Percentiles rank a stretch among this genome's conserved stretches.
Evolutionary conservation across 1,140 invertebrate genomes (phyloP).

Genomic region (Kradibia gibbosae): DNA sequence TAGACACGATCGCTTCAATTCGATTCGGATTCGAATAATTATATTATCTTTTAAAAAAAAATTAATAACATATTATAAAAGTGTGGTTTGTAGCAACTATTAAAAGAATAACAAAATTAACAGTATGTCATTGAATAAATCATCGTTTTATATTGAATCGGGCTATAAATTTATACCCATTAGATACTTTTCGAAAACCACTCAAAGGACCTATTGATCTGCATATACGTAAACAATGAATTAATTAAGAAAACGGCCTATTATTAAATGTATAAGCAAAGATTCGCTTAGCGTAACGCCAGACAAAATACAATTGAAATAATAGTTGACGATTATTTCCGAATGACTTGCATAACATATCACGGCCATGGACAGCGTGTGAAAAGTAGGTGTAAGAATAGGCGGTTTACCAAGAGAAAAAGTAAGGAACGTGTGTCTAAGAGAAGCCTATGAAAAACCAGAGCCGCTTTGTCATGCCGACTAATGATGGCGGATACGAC

Average conservation of each 20-base stretch:
- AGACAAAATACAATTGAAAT: neutral
- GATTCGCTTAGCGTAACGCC: neutral
- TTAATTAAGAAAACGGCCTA: neutral
- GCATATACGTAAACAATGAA: neutral
- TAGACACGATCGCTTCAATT: too few species aligned
- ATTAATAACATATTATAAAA: too few species aligned
- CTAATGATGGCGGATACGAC: slow-evolving; percentile 63
- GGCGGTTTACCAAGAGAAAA: slow-evolving; percentile 17
- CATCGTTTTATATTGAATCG: too few species aligned
- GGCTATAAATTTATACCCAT: too few species aligned
- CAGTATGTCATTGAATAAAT: too few species aligned
- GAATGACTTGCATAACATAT: neutral
- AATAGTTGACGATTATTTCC: neutral
- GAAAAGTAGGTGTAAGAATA: slow-evolving; percentile 49
- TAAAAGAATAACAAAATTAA: too few species aligned
- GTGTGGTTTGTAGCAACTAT: too few species aligned
- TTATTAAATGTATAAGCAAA: neutral
- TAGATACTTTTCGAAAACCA: too few species aligned
- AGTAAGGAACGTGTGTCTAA: neutral
- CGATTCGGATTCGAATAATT: too few species aligned
- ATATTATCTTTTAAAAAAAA: too few species aligned
- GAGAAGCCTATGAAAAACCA: slow-evolving; percentile 14
- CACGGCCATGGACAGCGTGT: slow-evolving; percentile 38
- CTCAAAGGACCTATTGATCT: too few species aligned
- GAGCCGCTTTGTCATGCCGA: slow-evolving; percentile 64